phyloP scores from a whole-genome alignment of 2,888 invertebrate genomes.

The Acanthosoma haemorrhoidale region DNA sequence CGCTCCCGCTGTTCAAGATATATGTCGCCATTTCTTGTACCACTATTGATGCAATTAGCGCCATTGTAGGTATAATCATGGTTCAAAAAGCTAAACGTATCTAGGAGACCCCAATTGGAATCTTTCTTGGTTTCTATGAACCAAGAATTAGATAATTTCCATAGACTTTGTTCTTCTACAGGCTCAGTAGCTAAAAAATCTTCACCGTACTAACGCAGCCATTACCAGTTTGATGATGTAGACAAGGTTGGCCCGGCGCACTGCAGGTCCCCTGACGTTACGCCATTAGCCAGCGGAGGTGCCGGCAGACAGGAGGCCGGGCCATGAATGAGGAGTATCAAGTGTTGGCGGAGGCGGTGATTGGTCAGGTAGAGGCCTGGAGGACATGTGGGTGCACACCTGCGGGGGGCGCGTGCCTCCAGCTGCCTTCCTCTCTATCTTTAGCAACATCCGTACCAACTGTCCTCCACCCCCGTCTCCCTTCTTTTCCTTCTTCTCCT shows the following conservation, averaged over 20 bases:
- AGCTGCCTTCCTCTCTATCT: slow-evolving; percentile 28
- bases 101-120: too few species aligned
- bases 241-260: background rate
- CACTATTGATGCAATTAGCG: too few species aligned
- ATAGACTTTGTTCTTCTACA: too few species aligned
- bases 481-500: background rate
- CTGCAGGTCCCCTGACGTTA: background rate
- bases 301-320: background rate
- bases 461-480: slow-evolving; percentile 14
- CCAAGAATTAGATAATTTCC: too few species aligned
- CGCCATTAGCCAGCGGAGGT: background rate
- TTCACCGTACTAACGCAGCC: too few species aligned
- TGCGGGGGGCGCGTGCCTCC: slow-evolving; percentile 9
- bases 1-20: too few species aligned
- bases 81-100: too few species aligned
- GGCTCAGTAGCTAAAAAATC: too few species aligned
- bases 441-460: slow-evolving; percentile 29
- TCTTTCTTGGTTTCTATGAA: too few species aligned
- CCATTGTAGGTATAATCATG: too few species aligned
- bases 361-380: slow-evolving; percentile 15
- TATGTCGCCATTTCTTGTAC: too few species aligned
- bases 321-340: background rate
- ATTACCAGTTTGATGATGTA: too few species aligned
- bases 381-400: slow-evolving; percentile 6
- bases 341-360: slow-evolving; percentile 24